Base-by-base conservation (phyloP, 2,797 vertebrate genomes). In the Scomberomorus guttatus region DNA sequence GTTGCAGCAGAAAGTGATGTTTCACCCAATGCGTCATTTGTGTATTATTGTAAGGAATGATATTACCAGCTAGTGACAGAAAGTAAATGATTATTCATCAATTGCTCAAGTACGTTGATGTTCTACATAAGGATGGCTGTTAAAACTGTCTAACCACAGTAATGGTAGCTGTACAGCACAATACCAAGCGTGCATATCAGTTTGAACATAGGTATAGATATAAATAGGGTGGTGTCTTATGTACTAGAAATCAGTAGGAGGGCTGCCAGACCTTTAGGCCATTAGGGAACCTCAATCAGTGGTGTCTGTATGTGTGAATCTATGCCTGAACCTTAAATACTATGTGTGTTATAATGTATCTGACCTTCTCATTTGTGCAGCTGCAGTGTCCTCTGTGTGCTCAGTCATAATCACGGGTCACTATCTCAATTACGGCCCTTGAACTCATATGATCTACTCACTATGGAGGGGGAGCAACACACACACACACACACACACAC, bases 371-470 rank as follows among this genome's bases (percentile, higher is more conserved):
- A 59, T 64, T 39, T 59, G 29, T 63, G 51, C 42, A 55, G 29
- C 12, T 29, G 25, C 48, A 37, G 46, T 50, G 59, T 39, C 59
- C 29, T n/a, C 54, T 63, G 25, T 73, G 52, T 63, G 55, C 80
- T 68, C 17, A 27, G 69, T 67, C 72, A 82, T 89, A 80, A 83
- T 62, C 44, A 75, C 46, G 77, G 81, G 64, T 62, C 68, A 85
- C 85, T 86, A 77, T 34, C 42, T 82, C 59, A 51, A 71, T 86
- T 69, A 83, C 60, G 32, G 55, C 58, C 14, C 1, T 1, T 72
- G 68, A 77, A 32, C 54, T 34, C 22, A 17, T 1, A 4, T 18
- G 65, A 52, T 60, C 15, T 18, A 32, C 27, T 65, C 51, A 71
- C 14, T 15, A 17, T 34, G 51, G 42, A 37, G 37, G 10, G 37